Conservation (phyloP, 2,113 vertebrate genomes). For the Pygoscelis adeliae region DNA sequence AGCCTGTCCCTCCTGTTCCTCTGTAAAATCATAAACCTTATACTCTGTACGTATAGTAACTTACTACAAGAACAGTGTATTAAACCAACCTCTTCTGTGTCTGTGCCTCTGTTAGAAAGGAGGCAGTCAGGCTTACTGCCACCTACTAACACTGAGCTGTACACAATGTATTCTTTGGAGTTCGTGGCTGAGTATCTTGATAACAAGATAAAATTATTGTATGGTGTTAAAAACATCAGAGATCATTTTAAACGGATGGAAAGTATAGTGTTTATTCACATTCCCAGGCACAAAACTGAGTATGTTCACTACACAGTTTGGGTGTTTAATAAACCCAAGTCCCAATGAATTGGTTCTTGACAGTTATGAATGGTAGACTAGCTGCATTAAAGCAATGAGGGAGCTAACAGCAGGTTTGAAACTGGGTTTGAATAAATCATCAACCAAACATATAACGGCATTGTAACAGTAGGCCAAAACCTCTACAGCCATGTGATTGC, state of each 20-base stretch:
- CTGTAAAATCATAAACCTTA: not conserved
- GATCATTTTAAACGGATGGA: not conserved
- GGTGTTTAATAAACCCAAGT: constrained; percentile 77
- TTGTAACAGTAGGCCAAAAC: constrained; percentile 71
- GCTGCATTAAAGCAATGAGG: constrained; percentile 80
- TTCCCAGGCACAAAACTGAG: constrained; percentile 3
- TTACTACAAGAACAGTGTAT: not conserved
- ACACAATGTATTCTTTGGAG: not conserved
- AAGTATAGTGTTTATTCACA: constrained; percentile 30
- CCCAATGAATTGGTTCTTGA: constrained; percentile 81
- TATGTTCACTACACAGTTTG: constrained; percentile 55
- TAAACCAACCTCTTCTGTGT: not conserved
- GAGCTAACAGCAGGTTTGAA: constrained; percentile 76
- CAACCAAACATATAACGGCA: constrained; percentile 61
- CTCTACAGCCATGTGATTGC: constrained; percentile 71
- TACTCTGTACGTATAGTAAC: not conserved
- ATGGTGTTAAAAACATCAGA: constrained; percentile 26
- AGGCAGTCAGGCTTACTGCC: not conserved
- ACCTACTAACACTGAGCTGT: not conserved
- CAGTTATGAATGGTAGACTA: constrained; percentile 84
- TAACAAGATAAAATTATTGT: constrained; percentile 55
- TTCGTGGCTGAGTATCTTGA: constrained; percentile 17
- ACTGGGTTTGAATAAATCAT: constrained; percentile 84
- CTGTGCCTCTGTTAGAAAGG: not conserved
- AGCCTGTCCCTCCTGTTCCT: not conserved